Conservation (phyloP, 35 echinoderm and acorn worm species). For the Apostichopus parvimensis region DNA sequence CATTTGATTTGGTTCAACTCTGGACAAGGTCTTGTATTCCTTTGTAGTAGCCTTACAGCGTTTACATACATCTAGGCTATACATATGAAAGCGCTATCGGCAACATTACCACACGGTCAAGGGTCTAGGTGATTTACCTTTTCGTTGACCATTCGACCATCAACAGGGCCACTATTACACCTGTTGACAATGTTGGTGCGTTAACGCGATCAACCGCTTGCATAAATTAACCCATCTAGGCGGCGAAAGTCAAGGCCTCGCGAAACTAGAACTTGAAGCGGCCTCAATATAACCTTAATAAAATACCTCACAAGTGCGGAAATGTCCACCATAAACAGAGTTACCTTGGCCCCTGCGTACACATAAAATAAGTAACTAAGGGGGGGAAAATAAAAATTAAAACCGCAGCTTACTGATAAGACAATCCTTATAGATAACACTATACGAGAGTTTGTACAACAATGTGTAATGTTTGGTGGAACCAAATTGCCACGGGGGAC, state of each 20-base stretch:
- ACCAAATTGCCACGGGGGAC: slow-evolving; percentile 15
- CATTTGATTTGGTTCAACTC: not conserved
- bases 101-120: slow-evolving; percentile 17
- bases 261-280: slow-evolving; percentile 44
- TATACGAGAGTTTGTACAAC: slow-evolving; percentile 32
- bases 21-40: not conserved
- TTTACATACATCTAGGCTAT: not conserved
- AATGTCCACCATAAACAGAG: slow-evolving; percentile 38
- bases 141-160: not conserved
- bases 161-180: slow-evolving; percentile 5
- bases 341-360: slow-evolving; percentile 34
- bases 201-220: slow-evolving; percentile 11
- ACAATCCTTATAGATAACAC: slow-evolving; percentile 37
- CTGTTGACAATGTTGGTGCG: slow-evolving; percentile 42
- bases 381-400: not conserved
- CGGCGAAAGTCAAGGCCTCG: slow-evolving; percentile 37
- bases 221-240: slow-evolving; percentile 46
- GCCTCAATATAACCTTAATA: slow-evolving; percentile 35
- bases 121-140: not conserved
- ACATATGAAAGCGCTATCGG: not conserved
- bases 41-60: not conserved
- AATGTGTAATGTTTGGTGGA: slow-evolving; percentile 47
- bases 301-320: slow-evolving; percentile 41
- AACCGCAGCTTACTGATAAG: slow-evolving; percentile 25
- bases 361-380: slow-evolving; percentile 2